phyloP scores from a whole-genome alignment of 2,797 vertebrate species.

The Anguilla marmorata region DNA sequence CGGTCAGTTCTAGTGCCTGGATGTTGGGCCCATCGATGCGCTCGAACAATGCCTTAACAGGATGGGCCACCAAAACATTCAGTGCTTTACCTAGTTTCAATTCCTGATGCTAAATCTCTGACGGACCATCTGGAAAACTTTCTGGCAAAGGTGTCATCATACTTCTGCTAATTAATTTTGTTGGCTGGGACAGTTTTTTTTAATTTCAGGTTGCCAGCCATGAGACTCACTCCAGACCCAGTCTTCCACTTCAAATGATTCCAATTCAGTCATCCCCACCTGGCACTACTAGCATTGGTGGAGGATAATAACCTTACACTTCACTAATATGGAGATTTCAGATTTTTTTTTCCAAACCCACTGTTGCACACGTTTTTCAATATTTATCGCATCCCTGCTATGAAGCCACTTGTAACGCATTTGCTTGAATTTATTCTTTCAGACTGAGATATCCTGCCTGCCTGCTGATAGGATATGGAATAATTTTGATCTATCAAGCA shows the following conservation, averaged over 20 bases:
- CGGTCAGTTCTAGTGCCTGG: too few relatives aligned
- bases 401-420: neutral
- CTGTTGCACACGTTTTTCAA: neutral
- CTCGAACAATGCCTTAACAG: too few relatives aligned
- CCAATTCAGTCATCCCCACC: neutral
- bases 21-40: too few relatives aligned
- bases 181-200: neutral
- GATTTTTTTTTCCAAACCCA: neutral
- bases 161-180: neutral
- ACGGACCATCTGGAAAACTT: neutral
- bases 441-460: neutral
- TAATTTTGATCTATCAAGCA: neutral
- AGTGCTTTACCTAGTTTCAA: too few relatives aligned
- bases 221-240: too few relatives aligned
- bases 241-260: neutral
- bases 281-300: neutral
- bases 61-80: too few relatives aligned
- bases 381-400: neutral
- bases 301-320: neutral
- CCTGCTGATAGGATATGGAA: neutral
- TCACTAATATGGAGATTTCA: neutral
- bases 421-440: neutral
- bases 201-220: neutral
- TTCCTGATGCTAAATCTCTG: neutral
- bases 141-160: neutral